Conservation (phyloP, 2,888 invertebrate genomes). For the Apodemia mormo region DNA sequence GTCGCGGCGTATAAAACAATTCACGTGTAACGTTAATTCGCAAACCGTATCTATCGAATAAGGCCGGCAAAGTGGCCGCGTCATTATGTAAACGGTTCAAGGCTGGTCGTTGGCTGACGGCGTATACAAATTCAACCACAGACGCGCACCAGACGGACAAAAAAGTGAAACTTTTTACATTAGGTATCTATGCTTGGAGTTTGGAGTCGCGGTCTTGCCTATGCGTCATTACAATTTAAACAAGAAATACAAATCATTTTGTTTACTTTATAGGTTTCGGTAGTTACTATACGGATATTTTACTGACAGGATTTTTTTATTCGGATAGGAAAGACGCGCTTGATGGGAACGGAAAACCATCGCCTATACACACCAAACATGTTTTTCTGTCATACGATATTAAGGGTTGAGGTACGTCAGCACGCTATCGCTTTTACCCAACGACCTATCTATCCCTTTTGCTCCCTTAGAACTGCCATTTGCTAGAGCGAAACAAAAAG, state of each 20-base stretch:
- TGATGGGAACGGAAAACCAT: too few species aligned
- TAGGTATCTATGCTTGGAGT: background rate
- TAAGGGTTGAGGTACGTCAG: too few species aligned
- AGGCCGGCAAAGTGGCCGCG: constrained; percentile 43
- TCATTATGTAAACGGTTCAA: constrained; percentile 74
- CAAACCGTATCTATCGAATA: constrained; percentile 42
- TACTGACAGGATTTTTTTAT: too few species aligned
- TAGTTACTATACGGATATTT: too few species aligned
- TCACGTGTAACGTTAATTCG: constrained; percentile 22
- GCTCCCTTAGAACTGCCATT: too few species aligned
- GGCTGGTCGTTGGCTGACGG: constrained; percentile 67
- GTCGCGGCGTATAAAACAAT: background rate
- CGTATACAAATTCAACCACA: constrained; percentile 47
- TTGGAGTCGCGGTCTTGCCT: background rate
- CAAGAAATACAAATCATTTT: background rate
- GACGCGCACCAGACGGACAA: constrained; percentile 75
- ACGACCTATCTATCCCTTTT: too few species aligned
- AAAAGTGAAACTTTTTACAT: constrained; percentile 65
- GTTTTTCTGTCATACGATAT: too few species aligned
- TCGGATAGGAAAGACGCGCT: too few species aligned
- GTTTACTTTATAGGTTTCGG: too few species aligned
- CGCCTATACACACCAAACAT: too few species aligned
- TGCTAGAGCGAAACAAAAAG: too few species aligned
- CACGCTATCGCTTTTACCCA: too few species aligned
- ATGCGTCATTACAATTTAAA: constrained; percentile 4